Base-by-base conservation (phyloP, 2,797 vertebrate species). In the Pyrocephalus nanus region DNA sequence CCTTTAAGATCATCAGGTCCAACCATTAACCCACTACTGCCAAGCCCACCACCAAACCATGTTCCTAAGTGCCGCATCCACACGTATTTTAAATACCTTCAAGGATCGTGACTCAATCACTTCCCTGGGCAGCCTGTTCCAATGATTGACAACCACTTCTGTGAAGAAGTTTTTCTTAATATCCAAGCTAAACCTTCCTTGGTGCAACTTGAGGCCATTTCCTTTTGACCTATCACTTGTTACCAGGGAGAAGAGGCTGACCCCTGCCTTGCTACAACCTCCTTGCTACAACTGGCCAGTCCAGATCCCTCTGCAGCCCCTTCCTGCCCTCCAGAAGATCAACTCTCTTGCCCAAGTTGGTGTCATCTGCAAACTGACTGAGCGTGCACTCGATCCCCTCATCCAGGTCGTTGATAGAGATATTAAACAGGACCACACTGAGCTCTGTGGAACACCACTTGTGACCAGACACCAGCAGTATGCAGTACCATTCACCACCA, bases 181-280 rank as follows among this genome's bases (percentile, higher is more conserved):
- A 53, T 11, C 8, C 27, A 42, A 7, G 5, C 51, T 54, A 60
- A 65, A 65, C 47, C 7, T 64, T n/a, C 38, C 11, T 11, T 42
- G 21, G 22, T 34, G 19, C 30, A 75, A 58, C 45, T 53, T 2
- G 0, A n/a, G 26, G 51, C 38, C 18, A 18, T 70, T 75, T 81
- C 19, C 9, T 75, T 40, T 75, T 55, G 30, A 58, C 4, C 30
- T 51, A 6, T 70, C 19, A 5, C 22, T 64, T 36, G 30, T 65
- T 71, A 48, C 12, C 4, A 26, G 45, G 26, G 4, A 71, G 58
- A 76, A 76, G 22, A 65, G 45, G 8, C 7, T 0, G 0, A 47
- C 2, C 2, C 7, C 9, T 2, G 6, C 19, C 22, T 65, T 22
- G 12, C 26, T 29, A 7, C n/a, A 32, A 0, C 0, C 15, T 83